Conservation (phyloP, 1,140 invertebrate genomes). For the Dryas iulia region DNA sequence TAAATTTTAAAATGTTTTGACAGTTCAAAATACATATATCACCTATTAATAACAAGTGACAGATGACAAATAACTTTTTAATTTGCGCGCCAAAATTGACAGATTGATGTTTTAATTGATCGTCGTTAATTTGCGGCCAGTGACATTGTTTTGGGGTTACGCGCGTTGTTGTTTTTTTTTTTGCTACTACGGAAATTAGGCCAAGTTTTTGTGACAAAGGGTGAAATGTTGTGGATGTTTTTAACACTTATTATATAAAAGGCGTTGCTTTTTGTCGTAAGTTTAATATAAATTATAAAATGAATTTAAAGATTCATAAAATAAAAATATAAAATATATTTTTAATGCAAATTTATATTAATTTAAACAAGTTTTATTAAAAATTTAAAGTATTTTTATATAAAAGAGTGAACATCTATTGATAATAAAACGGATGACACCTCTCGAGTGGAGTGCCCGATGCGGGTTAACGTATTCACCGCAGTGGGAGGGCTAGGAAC, state of each 20-base stretch:
- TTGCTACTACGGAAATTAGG: not conserved
- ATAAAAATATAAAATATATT: not conserved
- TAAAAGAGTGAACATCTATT: not conserved
- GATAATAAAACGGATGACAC: not conserved
- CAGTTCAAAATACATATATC: not conserved
- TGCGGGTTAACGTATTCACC: conserved; percentile 3
- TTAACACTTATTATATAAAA: not conserved
- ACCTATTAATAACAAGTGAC: not conserved
- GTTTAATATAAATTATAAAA: no score
- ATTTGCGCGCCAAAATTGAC: not conserved
- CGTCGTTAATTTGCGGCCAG: conserved; percentile 1
- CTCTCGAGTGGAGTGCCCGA: not conserved
- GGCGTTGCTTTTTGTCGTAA: not conserved
- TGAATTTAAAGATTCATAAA: no score
- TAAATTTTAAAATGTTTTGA: not conserved
- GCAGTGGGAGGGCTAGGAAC: not conserved
- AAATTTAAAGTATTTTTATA: not conserved
- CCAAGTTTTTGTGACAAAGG: not conserved
- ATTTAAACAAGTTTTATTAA: not conserved
- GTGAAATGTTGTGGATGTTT: not conserved
- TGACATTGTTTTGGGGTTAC: not conserved
- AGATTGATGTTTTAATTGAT: conserved; percentile 2
- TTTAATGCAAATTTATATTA: not conserved
- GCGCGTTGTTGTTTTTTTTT: not conserved
- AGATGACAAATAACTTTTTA: conserved; percentile 1